Evolutionary conservation across 2,888 invertebrate species (phyloP).

Genomic region (Eupithecia exiguata): DNA sequence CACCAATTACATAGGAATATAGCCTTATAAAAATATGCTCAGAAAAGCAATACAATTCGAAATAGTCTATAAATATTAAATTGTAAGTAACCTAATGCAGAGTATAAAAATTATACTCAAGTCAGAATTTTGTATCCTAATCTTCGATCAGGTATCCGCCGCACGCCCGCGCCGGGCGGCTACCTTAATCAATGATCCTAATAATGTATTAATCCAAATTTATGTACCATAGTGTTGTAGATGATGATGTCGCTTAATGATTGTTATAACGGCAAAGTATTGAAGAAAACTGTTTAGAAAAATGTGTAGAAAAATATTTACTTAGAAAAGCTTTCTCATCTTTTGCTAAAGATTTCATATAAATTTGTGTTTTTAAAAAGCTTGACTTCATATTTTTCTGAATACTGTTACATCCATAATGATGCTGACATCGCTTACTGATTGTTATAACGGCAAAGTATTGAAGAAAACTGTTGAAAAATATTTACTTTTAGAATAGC

Average conservation of each 20-base stretch:
- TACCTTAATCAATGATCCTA: too few species aligned
- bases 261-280: background rate
- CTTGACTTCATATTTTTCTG: too few species aligned
- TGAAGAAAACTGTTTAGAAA: background rate
- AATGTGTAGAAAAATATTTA: too few species aligned
- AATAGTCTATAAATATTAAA: conserved; percentile 6
- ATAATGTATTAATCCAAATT: background rate
- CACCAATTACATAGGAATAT: background rate
- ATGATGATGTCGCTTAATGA: background rate
- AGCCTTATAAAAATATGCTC: conserved; percentile 7
- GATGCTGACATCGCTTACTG: background rate
- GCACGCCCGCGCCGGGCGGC: too few species aligned
- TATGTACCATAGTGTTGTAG: background rate
- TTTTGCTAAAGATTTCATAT: too few species aligned
- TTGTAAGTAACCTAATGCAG: background rate
- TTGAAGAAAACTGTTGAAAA: background rate
- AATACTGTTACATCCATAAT: too few species aligned
- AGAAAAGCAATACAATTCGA: conserved; percentile 13
- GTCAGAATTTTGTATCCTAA: background rate
- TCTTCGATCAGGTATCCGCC: too few species aligned
- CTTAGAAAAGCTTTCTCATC: too few species aligned
- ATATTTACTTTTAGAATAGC: background rate
- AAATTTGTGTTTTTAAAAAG: too few species aligned
- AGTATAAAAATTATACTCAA: background rate
- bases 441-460: background rate